phyloP scores from a whole-genome alignment of 2,797 vertebrate species.

The Stomatorhinus walkeri region DNA sequence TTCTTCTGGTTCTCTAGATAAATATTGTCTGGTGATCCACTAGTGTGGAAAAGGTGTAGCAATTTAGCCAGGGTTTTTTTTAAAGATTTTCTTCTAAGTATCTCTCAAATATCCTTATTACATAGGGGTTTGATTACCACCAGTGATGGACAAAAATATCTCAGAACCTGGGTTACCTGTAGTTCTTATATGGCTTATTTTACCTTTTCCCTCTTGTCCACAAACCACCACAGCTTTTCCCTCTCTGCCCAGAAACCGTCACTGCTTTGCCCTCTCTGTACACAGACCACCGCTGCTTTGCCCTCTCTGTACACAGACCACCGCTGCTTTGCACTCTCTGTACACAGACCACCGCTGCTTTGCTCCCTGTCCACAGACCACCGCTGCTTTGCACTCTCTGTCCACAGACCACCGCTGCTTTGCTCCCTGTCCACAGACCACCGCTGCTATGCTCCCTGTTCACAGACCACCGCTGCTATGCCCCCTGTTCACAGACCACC shows the following conservation, averaged over 20 bases:
- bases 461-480: background rate
- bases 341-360: background rate
- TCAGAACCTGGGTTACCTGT: background rate
- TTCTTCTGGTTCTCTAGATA: background rate
- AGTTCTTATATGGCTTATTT: background rate
- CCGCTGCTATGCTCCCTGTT: too few relatives aligned
- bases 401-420: too few relatives aligned
- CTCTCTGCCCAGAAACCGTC: too few relatives aligned
- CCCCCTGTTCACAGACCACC: too few relatives aligned
- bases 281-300: background rate
- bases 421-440: too few relatives aligned
- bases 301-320: background rate
- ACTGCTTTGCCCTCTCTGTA: background rate
- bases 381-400: too few relatives aligned
- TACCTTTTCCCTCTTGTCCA: background rate
- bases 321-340: background rate
- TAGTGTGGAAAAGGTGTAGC: background rate
- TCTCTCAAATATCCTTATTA: background rate
- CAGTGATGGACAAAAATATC: background rate
- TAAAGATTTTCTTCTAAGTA: background rate
- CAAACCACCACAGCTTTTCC: background rate
- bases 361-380: too few relatives aligned
- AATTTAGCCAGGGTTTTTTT: background rate
- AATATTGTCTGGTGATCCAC: background rate
- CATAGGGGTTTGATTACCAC: background rate